Base-by-base conservation (phyloP, 2,888 invertebrate species). In the Hypena proboscidalis region DNA sequence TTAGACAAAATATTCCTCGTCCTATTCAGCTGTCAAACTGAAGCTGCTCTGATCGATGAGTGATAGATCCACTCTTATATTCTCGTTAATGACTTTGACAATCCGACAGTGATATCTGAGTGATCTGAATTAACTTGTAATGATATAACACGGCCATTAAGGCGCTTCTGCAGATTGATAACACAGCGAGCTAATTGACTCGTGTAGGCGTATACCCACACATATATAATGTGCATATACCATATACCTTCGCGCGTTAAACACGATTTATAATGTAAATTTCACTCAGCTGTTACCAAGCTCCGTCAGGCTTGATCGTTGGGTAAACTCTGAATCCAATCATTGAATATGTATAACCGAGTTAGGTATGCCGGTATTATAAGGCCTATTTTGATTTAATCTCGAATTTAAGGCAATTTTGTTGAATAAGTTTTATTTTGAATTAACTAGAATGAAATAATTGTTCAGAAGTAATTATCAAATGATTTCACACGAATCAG, bases 231-330 rank as follows among this genome's bases (percentile, higher is more conserved):
- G n/a, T n/a, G n/a, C n/a, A n/a, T n/a, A n/a, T n/a, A n/a, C n/a
- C n/a, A n/a, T n/a, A n/a, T 58, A 47, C 50, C 56, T 58, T 68
- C 22, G 30, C 41, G 41, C 59, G 50, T 53, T 68, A 55, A 53
- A 43, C 46, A 51, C 58, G 67, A 80, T 83, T 79, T 80, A 79
- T 78, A 75, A 80, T 75, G 74, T 67, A 75, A 80, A 83, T 82
- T 76, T 57, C 43, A 46, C 59, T 74, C 77, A 80, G 77, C 75
- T 81, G 81, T 77, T 78, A 60, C 77, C 68, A 25, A 69, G 60
- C 61, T 52, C 32, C 54, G 49, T 46, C 61, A 54, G 45, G 25
- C 34, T 44, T 45, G 58, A 52, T 56, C 41, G 54, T 34, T 45
- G 46, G 38, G 57, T 63, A 69, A 63, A 61, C 54, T 61, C 55